Evolutionary conservation across 2,888 invertebrate species (phyloP), one percentile per base, ranked within the genome.

Genomic region (Dendrolimus houi): DNA sequence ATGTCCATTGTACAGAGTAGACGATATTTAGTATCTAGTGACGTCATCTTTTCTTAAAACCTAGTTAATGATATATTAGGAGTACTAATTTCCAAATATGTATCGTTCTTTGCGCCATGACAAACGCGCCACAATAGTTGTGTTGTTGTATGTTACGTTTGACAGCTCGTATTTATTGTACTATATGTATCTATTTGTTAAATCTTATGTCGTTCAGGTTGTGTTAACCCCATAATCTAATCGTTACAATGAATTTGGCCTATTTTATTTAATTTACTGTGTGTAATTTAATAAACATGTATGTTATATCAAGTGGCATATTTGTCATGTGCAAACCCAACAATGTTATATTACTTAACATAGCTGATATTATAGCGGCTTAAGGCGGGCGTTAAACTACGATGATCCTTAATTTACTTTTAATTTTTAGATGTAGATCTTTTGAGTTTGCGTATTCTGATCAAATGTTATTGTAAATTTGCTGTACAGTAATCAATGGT

Each of bases 1-100:
- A 85, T 88, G 87, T 87, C 87, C 88, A 83, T 83, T 88, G 88
- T 90, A 90, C 85, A 87, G 87, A 77, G 72, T 87, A 88, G 85
- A 73, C 74, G 79, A 80, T 87, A 84, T 82, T 83, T 87, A 87
- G 83, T 68, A 72, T 79, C 77, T 87, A 87, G 83, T 81, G 74
- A 81, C 75, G 71, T 83, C 82, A 79, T 75, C 73, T 69, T 79
- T 79, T 85, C 80, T 82, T 86, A 81, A 82, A 81, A 81, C 80
- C 79, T 87, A 87, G 81, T 82, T 87, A 86, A 83, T 79, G 76
- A 81, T 83, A 80, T 76, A 81, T 81, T 83, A 84, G 82, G 72
- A 78, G 70, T 83, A 86, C 81, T 88, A 85, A 86, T 84, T 83
- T 75, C 80, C 74, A 81, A 77, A 77, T 80, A 79, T 82, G 75